phyloP scores from a whole-genome alignment of 2,888 invertebrate genomes.

The Trichacis sp. region DNA sequence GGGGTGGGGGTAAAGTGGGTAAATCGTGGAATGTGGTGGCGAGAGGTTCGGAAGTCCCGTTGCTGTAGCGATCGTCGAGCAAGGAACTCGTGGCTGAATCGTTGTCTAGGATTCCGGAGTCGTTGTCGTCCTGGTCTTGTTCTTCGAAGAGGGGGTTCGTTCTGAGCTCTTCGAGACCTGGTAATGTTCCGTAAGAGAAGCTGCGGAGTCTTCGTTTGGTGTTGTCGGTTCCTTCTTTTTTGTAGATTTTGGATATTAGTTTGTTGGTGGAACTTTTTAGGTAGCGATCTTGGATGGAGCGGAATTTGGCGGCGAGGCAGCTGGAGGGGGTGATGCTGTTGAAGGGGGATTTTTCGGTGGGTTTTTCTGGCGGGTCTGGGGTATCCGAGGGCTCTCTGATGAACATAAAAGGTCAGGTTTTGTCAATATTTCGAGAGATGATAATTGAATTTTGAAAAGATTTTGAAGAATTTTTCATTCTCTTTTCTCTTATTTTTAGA shows the following conservation, averaged over 20 bases:
- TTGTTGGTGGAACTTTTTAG: constrained; percentile 78
- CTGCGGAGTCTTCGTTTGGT: constrained; percentile 72
- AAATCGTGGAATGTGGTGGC: constrained; percentile 41
- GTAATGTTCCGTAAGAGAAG: constrained; percentile 81
- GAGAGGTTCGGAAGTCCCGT: constrained; percentile 48
- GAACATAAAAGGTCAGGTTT: neutral
- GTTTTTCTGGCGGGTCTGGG: constrained; percentile 1
- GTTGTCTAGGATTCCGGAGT: constrained; percentile 82
- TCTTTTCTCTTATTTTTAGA: no score
- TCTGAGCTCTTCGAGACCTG: constrained; percentile 79
- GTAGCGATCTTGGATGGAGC: constrained; percentile 79
- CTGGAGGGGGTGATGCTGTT: constrained; percentile 62
- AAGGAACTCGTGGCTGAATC: constrained; percentile 79
- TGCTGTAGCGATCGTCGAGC: constrained; percentile 68
- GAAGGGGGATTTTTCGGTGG: constrained; percentile 45
- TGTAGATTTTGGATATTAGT: constrained; percentile 78
- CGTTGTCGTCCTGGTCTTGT: constrained; percentile 74
- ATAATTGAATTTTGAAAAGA: no score
- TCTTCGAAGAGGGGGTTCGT: constrained; percentile 74
- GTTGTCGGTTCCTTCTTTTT: constrained; percentile 58
- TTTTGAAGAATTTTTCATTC: no score
- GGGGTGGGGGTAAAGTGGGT: constrained; percentile 49
- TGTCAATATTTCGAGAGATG: no score
- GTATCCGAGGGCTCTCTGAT: neutral
- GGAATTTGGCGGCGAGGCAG: constrained; percentile 78